phyloP scores from a whole-genome alignment of 2,113 vertebrate genomes.

The Corythaixoides concolor region DNA sequence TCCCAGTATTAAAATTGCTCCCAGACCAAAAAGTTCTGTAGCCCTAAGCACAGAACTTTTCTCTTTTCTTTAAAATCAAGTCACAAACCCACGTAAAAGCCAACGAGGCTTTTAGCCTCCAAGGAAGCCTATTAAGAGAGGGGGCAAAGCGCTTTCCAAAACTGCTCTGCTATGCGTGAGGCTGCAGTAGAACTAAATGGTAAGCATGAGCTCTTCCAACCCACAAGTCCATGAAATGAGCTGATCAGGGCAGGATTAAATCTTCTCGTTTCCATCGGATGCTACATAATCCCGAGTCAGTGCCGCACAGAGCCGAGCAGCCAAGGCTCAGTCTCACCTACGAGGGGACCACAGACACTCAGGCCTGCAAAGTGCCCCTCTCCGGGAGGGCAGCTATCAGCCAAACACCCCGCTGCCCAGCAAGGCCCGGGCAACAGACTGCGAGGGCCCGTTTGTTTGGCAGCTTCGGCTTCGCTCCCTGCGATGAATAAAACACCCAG shows the following conservation, averaged over 20 bases:
- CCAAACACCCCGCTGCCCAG: not conserved
- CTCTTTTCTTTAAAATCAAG: not conserved
- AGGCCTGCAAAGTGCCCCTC: not conserved
- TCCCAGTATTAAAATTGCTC: not conserved
- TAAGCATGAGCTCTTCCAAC: not conserved
- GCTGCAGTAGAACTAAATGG: not conserved
- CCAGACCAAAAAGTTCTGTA: not conserved
- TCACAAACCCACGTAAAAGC: not conserved
- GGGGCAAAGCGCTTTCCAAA: not conserved
- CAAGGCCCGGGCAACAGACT: not conserved
- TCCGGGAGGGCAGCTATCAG: not conserved
- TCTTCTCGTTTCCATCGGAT: not conserved
- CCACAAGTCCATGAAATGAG: not conserved
- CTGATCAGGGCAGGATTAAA: not conserved
- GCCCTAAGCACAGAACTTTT: not conserved
- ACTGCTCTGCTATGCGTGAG: not conserved
- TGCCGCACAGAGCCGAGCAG: not conserved
- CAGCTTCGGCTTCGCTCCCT: not conserved
- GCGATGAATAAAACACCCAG: not conserved
- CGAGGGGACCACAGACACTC: not conserved
- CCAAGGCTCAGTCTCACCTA: rapidly evolving
- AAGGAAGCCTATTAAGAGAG: not conserved
- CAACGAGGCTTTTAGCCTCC: not conserved
- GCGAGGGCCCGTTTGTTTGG: not conserved
- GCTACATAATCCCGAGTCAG: not conserved